Base-by-base conservation (phyloP, 1,140 invertebrate genomes). In the Drosophila littoralis region DNA sequence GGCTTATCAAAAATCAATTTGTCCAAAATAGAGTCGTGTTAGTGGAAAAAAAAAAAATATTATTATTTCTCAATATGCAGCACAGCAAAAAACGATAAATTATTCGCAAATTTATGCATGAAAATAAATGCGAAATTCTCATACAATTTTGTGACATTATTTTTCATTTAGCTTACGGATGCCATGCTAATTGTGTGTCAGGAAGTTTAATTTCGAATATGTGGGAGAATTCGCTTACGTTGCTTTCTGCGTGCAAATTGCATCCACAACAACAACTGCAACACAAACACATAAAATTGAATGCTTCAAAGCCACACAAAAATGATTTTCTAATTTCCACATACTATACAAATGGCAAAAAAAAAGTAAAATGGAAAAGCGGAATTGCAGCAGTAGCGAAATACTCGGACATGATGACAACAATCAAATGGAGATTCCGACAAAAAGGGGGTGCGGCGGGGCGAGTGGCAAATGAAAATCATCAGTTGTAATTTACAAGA, bases 291-390 rank as follows among this genome's bases (percentile, higher is more conserved):
- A 76, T 40, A 15, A 67, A 72, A 75, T 35, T 60, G 46, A 33
- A 50, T 57, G 28, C 50, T 60, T 79, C 48, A 54, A 79, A 79
- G 72, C 60, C 65, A 79, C 32, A 82, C 50, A 61, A 77, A 86
- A 88, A 60, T 88, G 73, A 88, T 88, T 88, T 88, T 88, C 79
- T 88, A 88, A 88, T 88, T 80, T 88, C 83, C 83, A 88, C 83
- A 80, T 77, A 36, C 63, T 58, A 71, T 85, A 10, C 10, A 6
- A 48, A 28, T 4, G 12, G 45, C 6, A 81, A 32, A 50, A 13
- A 55, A 61, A 75, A 65, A 45, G 7, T n/a, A 63, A 28, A 28
- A 4, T 5, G 22, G 3, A 28, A 28, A 0, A 28, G 22, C 6
- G 54, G 38, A 60, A 65, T 48, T 55, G 28, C 48, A 68, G 40